Evolutionary conservation across 2,797 vertebrate genomes (phyloP).

Genomic region (Ficedula albicollis): DNA sequence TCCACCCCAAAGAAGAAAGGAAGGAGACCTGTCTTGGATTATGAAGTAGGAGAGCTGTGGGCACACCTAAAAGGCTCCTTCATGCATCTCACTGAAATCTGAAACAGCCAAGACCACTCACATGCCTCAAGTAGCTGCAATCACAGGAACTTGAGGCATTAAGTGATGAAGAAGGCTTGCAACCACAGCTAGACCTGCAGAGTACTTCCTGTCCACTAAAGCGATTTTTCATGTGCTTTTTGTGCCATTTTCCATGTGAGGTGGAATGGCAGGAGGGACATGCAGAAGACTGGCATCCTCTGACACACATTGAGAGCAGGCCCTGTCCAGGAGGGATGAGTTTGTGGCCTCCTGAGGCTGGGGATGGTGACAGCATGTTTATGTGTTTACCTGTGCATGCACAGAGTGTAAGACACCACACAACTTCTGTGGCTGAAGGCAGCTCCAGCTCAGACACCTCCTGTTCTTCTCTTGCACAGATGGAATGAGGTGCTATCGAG

Average conservation of each 20-base stretch:
- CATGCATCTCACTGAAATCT: background rate
- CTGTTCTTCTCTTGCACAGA: background rate
- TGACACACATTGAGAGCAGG: background rate
- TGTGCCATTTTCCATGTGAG: background rate
- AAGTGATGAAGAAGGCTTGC: background rate
- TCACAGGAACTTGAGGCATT: background rate
- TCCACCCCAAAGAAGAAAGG: background rate
- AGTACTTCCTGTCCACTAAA: background rate
- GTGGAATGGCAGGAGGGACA: background rate
- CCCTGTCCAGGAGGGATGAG: background rate
- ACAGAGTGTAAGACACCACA: background rate
- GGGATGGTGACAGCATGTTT: fast-evolving
- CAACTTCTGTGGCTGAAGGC: background rate
- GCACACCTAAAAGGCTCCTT: background rate
- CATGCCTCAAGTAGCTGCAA: fast-evolving
- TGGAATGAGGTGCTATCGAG: background rate
- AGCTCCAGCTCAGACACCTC: background rate
- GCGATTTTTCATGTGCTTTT: background rate
- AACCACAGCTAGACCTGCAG: background rate
- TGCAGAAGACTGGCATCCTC: background rate
- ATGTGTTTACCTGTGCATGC: background rate
- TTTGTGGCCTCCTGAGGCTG: background rate
- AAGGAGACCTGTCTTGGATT: background rate
- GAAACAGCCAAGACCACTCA: background rate
- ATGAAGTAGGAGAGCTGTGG: background rate